Evolutionary conservation across 2,797 vertebrate genomes (phyloP), one percentile per base, ranked within the genome.

Genomic region (Remorina albescens): DNA sequence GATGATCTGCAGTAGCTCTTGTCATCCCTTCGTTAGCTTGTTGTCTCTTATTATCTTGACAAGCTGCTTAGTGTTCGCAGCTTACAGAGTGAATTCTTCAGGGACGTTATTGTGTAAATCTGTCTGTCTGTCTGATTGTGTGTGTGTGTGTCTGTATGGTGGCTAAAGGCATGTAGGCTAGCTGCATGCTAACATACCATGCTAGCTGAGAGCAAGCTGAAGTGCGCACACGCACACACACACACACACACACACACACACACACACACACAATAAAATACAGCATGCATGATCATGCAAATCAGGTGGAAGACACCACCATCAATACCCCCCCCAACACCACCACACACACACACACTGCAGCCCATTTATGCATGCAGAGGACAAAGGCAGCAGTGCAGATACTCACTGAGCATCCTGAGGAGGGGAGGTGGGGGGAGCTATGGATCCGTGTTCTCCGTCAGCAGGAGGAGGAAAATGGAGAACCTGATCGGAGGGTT

Each of bases 401-500:
- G 58, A 86, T 57, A 92, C 93, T 94, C 90, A 94, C 94, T 84
- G 19, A 90, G 71, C 92, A 92, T 94, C 79, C 75, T 64, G 75
- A 86, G 68, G 76, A 85, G 77, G 62, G 63, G 69, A 66, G 61
- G 53, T n/a, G 73, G 78, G 28, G 60, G 68, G 50, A 32, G 23
- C 69, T 86, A 86, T 25, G 62, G 21, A 54, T 80, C 58, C 78
- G 85, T 84, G 67, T 71, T 74, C 63, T 80, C 56, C 64, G 28
- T 77, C 69, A 76, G 71, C 74, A 72, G 42, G 42, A 86, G 59
- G 46, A 73, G 56, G 47, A 75, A 78, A 72, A 88, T 77, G 70
- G 67, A 88, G 67, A 68, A 67, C 50, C 70, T 82, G 62, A 75
- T 83, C 66, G 60, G 63, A 79, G 0, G 59, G 57, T 51, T 53